These are phyloP conservation scores for Rhinopithecus roxellana DNA, from an alignment of 2,113 vertebrate genomes.

Conservation along the genomic window DNA sequence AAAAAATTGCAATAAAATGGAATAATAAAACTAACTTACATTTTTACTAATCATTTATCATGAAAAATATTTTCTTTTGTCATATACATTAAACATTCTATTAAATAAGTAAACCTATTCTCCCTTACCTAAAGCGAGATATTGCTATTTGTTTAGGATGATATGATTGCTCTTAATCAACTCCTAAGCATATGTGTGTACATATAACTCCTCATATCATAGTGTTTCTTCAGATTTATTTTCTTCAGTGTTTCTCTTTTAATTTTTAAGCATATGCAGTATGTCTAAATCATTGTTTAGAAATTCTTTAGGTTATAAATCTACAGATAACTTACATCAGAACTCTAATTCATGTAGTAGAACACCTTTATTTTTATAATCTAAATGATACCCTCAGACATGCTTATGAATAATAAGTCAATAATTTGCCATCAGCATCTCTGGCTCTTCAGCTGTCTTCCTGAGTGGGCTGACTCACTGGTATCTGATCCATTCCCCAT, in stretches of 20 bases:
- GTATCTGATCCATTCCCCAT: neutral
- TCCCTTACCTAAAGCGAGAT: neutral
- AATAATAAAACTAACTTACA: neutral
- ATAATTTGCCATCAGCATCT: neutral
- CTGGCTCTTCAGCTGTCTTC: neutral
- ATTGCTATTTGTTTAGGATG: neutral
- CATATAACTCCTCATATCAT: neutral
- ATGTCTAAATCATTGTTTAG: neutral
- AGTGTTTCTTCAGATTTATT: neutral
- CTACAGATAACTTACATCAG: neutral
- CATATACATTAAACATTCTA: neutral
- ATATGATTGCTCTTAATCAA: neutral
- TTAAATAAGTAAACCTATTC: neutral
- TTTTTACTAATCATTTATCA: neutral
- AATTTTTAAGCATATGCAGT: neutral
- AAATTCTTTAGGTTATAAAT: constrained; percentile 20
- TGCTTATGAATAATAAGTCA: neutral
- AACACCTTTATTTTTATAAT: constrained; percentile 16
- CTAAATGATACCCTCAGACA: neutral
- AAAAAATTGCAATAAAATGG: neutral
- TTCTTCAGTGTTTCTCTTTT: constrained; percentile 4
- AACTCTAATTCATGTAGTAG: constrained; percentile 2
- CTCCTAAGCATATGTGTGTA: neutral
- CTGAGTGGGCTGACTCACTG: neutral
- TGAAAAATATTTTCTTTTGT: constrained; percentile 30